phyloP scores from a whole-genome alignment of 2,113 vertebrate genomes.

The Nothoprocta pentlandii region DNA sequence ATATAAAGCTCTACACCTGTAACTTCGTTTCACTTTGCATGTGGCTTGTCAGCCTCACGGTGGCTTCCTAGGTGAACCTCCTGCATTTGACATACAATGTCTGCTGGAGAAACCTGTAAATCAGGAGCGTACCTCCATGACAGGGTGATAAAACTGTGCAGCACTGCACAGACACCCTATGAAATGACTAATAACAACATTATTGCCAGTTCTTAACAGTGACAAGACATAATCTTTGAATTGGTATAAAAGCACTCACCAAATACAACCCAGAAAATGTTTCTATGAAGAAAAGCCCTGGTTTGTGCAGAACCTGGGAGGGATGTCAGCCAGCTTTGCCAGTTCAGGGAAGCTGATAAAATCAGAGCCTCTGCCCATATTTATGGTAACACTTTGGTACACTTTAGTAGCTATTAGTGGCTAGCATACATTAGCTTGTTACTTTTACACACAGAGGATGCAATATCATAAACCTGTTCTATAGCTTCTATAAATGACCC shows the following conservation, averaged over 20 bases:
- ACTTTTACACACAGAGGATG: fast-evolving
- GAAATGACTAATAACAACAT: neutral
- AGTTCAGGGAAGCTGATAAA: neutral
- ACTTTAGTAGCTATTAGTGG: neutral
- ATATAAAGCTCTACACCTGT: neutral
- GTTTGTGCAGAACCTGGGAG: neutral
- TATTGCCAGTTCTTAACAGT: neutral
- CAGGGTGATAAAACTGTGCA: neutral
- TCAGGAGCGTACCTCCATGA: neutral
- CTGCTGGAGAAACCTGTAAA: neutral
- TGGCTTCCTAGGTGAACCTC: neutral
- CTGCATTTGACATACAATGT: neutral
- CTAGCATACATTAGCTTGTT: neutral
- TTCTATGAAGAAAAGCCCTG: neutral
- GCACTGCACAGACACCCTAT: neutral
- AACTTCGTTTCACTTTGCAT: neutral
- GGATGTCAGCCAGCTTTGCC: neutral
- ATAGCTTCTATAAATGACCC: neutral
- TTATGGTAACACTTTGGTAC: neutral
- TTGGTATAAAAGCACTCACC: neutral
- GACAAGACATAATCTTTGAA: neutral
- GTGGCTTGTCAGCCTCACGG: neutral
- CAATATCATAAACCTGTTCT: neutral
- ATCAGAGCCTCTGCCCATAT: neutral
- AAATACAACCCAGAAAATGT: neutral